Conservation (phyloP, 2,888 invertebrate genomes). For the Maniola hyperantus region DNA sequence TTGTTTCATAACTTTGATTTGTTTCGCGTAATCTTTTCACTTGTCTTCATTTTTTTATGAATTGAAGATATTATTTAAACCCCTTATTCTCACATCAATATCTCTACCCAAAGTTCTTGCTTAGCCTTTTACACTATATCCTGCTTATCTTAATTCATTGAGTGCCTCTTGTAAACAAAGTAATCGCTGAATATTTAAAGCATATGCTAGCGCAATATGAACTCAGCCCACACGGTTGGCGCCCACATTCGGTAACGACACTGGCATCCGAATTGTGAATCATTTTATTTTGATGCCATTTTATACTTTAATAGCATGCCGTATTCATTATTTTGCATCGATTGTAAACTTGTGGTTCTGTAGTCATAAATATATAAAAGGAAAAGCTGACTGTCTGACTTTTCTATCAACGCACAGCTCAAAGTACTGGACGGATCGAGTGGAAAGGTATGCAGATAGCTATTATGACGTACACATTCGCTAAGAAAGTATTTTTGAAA, state of each 20-base stretch:
- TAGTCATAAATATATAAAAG: too few species aligned
- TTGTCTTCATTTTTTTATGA: background rate
- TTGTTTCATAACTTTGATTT: conserved; percentile 13
- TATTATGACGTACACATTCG: too few species aligned
- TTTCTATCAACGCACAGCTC: too few species aligned
- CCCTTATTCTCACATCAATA: background rate
- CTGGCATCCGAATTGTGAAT: conserved; percentile 19
- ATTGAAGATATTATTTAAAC: background rate
- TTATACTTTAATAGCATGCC: conserved; percentile 10
- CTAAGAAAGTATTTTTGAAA: too few species aligned
- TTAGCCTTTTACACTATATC: conserved; percentile 14
- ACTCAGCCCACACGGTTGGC: conserved; percentile 16
- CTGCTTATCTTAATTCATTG: conserved; percentile 24
- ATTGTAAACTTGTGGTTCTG: background rate
- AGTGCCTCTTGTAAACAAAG: conserved; percentile 29
- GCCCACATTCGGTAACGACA: conserved; percentile 18
- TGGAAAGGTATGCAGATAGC: too few species aligned
- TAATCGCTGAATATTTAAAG: conserved; percentile 23
- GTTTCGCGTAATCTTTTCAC: conserved; percentile 5
- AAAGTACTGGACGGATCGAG: too few species aligned
- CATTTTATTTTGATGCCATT: conserved; percentile 18
- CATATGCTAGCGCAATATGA: conserved; percentile 24
- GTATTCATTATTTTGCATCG: background rate
- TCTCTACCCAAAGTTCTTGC: conserved; percentile 2
- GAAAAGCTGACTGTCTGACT: too few species aligned